Evolutionary conservation across 2,888 invertebrate genomes (phyloP), one percentile per base, ranked within the genome.

Genomic region (Oeneis ivallda): DNA sequence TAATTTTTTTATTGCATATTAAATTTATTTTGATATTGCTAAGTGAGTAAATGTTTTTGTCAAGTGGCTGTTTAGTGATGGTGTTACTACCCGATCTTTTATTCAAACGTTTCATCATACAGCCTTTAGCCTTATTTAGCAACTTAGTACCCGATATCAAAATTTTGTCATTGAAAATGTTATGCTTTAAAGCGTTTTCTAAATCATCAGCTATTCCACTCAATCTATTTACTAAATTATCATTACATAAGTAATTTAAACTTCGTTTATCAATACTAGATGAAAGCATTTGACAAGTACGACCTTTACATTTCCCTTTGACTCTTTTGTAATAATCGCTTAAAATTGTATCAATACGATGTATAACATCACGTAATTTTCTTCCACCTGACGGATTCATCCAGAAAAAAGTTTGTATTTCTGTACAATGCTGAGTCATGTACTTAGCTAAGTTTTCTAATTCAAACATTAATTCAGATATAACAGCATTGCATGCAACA

Each of bases 361-460:
- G 81, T 0, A 91, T 84, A 0, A 80, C 71, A 26, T 89, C 84
- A 73, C 80, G 79, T 0, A 91, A 71, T 67, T 82, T 84, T 57
- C 82, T 81, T 0, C 89, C 89, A 0, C 84, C 87, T 1, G 66
- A 79, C 0, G 90, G 90, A 64, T 89, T 89, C 79, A 83, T 82
- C 79, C 79, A 81, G 59, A 89, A 90, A 70, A 75, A 91, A 0
- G 85, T 86, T 72, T 89, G 88, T 62, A 91, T 85, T 71, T 89
- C 90, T 1, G 85, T 84, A 65, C 88, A 89, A 70, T 91, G 89
- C 15, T 84, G 83, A 6, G 72, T 77, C 81, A 89, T 87, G 53
- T 82, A 91, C 11, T 79, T 74, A 0, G 83, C 81, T 54, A 91
- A 68, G 61, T 86, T 85, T 8, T 87, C 80, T 37, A 90, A 82